Evolutionary conservation across 1,140 invertebrate species (phyloP), one percentile per base, ranked within the genome.

Genomic region (Camponotus vicinus): DNA sequence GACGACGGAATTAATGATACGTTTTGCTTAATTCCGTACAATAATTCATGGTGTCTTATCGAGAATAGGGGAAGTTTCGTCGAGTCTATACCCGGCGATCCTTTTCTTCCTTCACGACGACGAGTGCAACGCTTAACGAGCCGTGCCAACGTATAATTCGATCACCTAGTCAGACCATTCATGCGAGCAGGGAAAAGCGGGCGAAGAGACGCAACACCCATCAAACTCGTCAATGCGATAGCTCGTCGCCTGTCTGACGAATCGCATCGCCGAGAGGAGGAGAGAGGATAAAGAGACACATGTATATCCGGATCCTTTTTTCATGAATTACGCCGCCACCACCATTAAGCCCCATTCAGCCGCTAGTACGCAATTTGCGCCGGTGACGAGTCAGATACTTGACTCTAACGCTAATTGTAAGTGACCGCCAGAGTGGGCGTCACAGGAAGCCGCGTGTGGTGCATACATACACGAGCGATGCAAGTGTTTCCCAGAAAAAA

Each of bases 391-490:
- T 91, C 88, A 86, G 86, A 89, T 89, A 91, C 84, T 90, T 83
- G 87, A 88, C 87, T 92, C 87, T 84, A 77, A 85, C 77, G 42
- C 78, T 92, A 91, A 92, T 90, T 91, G 91, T 85, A 88, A 91
- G 90, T 89, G 90, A 88, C 87, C 88, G 87, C 76, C 87, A 71
- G 49, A 52, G 91, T 92, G 87, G 92, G 92, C 92, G 91, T 92
- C 90, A 66, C 89, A 92, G 92, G 92, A 92, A 92, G 88, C 89
- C 75, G 88, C 79, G 76, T 45, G 52, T 40, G 64, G 55, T 85
- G 83, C 49, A 42, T 82, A 40, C 73, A 85, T 21, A 57, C 75
- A 85, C 34, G 83, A 27, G 71, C 42, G 40, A 45, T 73, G 79
- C 66, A 59, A 45, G 79, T 59, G 27, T 83, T 45, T 8, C 34